These are phyloP conservation scores for Cheilosia impressa DNA, from an alignment of 2,888 invertebrate species.

Conservation along the genomic window DNA sequence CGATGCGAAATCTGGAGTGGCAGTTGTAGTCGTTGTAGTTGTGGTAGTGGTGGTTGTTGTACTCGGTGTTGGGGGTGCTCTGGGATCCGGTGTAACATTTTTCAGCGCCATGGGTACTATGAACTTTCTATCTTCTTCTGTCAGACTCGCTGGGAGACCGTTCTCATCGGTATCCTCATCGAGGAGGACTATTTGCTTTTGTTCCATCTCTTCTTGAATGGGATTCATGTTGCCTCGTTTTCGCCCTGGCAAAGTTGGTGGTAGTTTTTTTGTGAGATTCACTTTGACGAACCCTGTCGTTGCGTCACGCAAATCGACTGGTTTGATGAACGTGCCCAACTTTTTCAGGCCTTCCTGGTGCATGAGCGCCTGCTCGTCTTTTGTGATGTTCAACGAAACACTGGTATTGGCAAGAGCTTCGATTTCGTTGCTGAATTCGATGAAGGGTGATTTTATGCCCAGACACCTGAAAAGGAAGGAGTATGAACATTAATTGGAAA, in stretches of 20 bases:
- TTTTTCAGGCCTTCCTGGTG: slow-evolving; percentile 83
- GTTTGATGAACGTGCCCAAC: slow-evolving; percentile 82
- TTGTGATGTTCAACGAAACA: slow-evolving; percentile 82
- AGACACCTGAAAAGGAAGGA: slow-evolving; percentile 79
- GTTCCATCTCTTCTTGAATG: slow-evolving; percentile 83
- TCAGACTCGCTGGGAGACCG: slow-evolving; percentile 81
- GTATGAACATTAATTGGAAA: neutral
- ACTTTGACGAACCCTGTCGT: slow-evolving; percentile 82
- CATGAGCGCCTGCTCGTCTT: slow-evolving; percentile 83
- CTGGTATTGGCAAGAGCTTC: slow-evolving; percentile 83
- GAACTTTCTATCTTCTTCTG: slow-evolving; percentile 83
- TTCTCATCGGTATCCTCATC: slow-evolving; percentile 83
- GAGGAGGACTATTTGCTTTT: slow-evolving; percentile 82
- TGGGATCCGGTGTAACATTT: slow-evolving; percentile 81
- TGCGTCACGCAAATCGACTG: slow-evolving; percentile 82
- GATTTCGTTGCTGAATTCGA: slow-evolving; percentile 81
- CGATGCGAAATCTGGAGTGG: slow-evolving; percentile 79
- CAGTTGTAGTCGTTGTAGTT: slow-evolving; percentile 77
- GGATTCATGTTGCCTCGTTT: slow-evolving; percentile 79
- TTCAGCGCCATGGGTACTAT: slow-evolving; percentile 83
- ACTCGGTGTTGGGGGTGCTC: slow-evolving; percentile 76
- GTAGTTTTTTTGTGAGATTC: slow-evolving; percentile 81
- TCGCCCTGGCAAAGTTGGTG: slow-evolving; percentile 75
- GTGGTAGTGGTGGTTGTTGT: slow-evolving; percentile 77
- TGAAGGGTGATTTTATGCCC: slow-evolving; percentile 83